Conservation (phyloP, 2,797 vertebrate genomes). For the Myiotriccus ornatus region DNA sequence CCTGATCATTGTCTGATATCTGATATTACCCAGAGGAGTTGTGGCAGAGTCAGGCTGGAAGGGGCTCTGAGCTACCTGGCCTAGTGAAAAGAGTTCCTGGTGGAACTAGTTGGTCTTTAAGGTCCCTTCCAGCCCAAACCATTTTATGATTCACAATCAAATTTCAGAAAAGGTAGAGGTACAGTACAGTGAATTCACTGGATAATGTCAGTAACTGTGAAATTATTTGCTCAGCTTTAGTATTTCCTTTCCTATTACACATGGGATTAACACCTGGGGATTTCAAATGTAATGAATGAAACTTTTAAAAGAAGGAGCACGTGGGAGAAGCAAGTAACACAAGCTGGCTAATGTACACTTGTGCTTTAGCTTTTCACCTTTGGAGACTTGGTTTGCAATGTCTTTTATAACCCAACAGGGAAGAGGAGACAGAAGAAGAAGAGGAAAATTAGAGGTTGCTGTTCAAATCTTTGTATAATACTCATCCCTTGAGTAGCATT, state of each 20-base stretch:
- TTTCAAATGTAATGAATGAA: background rate
- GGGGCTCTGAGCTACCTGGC: background rate
- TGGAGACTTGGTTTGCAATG: background rate
- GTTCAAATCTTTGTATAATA: background rate
- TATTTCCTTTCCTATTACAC: background rate
- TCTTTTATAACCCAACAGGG: background rate
- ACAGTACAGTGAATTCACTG: background rate
- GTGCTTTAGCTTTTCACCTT: background rate
- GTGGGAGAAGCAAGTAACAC: background rate
- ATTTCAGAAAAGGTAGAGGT: background rate
- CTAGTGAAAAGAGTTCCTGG: background rate
- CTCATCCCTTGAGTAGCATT: rapidly evolving
- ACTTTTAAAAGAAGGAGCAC: background rate
- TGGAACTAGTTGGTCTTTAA: background rate
- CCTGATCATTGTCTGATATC: background rate
- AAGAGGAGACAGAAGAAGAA: background rate
- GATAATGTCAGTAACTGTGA: background rate
- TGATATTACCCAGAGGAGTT: background rate
- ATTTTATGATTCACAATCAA: background rate
- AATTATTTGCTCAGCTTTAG: background rate
- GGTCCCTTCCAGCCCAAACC: background rate
- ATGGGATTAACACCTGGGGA: background rate
- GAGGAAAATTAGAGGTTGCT: background rate
- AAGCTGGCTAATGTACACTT: background rate
- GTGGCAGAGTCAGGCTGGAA: background rate